Conservation (phyloP, 2,797 vertebrate genomes). For the Poecilia gillii region DNA sequence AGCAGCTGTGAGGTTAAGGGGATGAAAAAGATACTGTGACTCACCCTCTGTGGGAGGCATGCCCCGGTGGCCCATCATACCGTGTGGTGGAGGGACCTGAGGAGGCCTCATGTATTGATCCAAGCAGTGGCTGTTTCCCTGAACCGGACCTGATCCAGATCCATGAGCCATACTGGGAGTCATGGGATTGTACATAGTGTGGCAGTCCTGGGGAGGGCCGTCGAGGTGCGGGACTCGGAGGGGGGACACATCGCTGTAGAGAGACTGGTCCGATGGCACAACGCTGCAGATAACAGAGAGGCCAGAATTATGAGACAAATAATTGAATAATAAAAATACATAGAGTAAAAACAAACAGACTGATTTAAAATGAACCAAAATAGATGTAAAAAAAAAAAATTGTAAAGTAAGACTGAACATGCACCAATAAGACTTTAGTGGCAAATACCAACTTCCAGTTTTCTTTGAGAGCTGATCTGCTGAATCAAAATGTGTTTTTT, state of each 20-base stretch:
- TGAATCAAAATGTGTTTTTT: background rate
- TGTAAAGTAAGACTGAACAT: background rate
- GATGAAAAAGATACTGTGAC: conserved; percentile 60
- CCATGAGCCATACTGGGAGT: conserved; percentile 80
- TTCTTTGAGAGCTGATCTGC: background rate
- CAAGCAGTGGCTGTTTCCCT: conserved; percentile 80
- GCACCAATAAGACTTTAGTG: background rate
- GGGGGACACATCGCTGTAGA: conserved; percentile 79
- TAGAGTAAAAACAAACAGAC: background rate
- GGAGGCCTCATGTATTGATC: conserved; percentile 91
- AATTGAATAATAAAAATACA: background rate
- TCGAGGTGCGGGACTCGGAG: conserved; percentile 69
- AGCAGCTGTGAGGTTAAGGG: conserved; percentile 48
- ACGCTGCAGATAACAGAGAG: conserved; percentile 61
- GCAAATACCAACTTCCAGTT: background rate
- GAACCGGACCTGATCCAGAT: conserved; percentile 69
- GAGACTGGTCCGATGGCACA: conserved; percentile 72
- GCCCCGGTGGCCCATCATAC: conserved; percentile 82
- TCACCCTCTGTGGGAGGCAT: conserved; percentile 83
- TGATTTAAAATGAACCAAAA: background rate
- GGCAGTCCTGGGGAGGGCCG: conserved; percentile 72
- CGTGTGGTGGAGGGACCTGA: conserved; percentile 78
- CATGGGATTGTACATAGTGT: conserved; percentile 88
- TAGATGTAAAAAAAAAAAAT: background rate
- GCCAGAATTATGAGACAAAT: background rate